These are phyloP conservation scores for Lagenorhynchus albirostris DNA, from an alignment of 2,113 vertebrate species.

Conservation along the genomic window DNA sequence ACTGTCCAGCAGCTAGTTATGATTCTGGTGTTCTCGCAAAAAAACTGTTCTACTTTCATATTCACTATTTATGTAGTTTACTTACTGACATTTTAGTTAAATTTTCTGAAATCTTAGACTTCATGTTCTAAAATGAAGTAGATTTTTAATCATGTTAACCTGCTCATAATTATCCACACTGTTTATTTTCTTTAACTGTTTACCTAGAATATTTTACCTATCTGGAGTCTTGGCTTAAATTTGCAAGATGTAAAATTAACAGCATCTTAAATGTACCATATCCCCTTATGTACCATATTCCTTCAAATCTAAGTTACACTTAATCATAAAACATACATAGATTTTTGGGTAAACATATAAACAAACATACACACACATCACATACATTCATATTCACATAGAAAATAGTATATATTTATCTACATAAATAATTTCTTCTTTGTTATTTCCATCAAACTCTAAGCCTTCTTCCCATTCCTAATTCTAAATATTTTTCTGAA, in stretches of 20 bases:
- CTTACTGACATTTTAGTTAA: not conserved
- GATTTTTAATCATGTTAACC: not conserved
- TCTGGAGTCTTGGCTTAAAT: not conserved
- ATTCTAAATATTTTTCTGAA: conserved; percentile 42
- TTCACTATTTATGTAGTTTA: not conserved
- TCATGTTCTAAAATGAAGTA: not conserved
- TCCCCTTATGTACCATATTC: not conserved
- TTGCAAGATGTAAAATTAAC: conserved; percentile 17
- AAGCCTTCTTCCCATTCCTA: not conserved
- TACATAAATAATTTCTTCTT: not conserved
- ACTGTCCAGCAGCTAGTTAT: too few species aligned
- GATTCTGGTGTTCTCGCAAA: too few species aligned
- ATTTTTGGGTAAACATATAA: not conserved
- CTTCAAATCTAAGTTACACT: not conserved
- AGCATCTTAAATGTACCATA: not conserved
- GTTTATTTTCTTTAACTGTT: not conserved
- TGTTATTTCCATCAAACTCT: not conserved
- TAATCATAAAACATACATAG: not conserved
- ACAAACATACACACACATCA: not conserved
- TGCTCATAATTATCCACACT: not conserved
- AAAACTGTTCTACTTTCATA: not conserved
- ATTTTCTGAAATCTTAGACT: conserved; percentile 23
- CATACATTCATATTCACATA: not conserved
- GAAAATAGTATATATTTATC: not conserved
- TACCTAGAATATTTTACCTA: not conserved